Percentiles rank a stretch among this genome's conserved stretches.
Evolutionary conservation across 53 echinoderm and acorn worm genomes (phyloP).

Genomic region (Patiria pectinifera): DNA sequence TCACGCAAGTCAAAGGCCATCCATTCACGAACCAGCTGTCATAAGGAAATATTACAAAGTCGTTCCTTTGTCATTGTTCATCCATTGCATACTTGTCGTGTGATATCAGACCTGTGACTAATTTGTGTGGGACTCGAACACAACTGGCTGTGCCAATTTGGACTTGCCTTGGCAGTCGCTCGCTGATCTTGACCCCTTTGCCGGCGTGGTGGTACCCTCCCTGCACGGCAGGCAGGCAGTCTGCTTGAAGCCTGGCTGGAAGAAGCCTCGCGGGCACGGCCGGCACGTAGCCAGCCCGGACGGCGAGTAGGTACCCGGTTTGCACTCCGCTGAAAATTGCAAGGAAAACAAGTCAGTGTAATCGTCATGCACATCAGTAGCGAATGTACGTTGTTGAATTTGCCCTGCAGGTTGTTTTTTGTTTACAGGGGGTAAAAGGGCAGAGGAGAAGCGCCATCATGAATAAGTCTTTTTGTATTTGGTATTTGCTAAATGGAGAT

Average conservation of each 20-base stretch:
- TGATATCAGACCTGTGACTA: too few species aligned
- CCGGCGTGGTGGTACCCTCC: constrained; percentile 52
- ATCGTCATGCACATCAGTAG: background rate
- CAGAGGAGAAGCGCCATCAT: background rate
- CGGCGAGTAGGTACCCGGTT: constrained; percentile 61
- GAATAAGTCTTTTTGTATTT: too few species aligned
- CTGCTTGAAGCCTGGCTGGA: constrained; percentile 43
- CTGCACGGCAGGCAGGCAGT: constrained; percentile 45
- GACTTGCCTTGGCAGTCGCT: constrained; percentile 58
- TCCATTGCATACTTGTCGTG: too few species aligned
- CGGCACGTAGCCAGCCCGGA: constrained; percentile 66
- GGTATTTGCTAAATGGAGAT: too few species aligned
- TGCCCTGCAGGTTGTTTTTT: background rate
- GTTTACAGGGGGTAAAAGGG: background rate
- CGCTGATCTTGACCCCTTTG: constrained; percentile 19
- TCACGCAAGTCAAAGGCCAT: too few species aligned
- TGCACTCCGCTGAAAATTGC: constrained; percentile 37
- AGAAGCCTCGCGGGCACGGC: constrained; percentile 56
- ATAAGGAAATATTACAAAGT: too few species aligned
- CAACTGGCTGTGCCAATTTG: too few species aligned
- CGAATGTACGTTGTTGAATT: background rate
- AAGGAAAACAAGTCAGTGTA: background rate
- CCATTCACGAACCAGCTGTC: too few species aligned
- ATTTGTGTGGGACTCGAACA: too few species aligned
- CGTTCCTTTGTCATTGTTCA: background rate